Evolutionary conservation across 1,140 invertebrate species (phyloP), one percentile per base, ranked within the genome.

Genomic region (Atta cephalotes): DNA sequence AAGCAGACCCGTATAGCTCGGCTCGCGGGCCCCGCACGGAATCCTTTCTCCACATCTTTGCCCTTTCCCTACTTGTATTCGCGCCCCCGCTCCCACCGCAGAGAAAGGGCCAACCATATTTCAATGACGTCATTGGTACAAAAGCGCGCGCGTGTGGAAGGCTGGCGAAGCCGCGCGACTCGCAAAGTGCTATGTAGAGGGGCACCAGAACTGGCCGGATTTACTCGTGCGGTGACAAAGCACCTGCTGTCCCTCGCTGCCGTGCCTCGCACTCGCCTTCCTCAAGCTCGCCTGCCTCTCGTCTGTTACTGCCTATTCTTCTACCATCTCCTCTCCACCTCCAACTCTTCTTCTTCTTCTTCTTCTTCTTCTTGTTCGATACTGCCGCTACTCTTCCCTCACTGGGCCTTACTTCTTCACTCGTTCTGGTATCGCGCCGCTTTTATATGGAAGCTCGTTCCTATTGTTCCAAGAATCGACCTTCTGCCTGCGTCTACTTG

Each of bases 181-280:
- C 90, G 51, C 88, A 92, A 93, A 92, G 91, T 92, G 88, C 71
- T 62, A 74, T 14, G 87, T 88, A 85, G 91, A 91, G 92, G 88
- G 89, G 89, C 80, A 90, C 88, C 80, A 92, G 91, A 79, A 92
- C 91, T 91, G 92, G 89, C 87, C 90, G 93, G 94, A 95, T 95
- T 94, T 94, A 95, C 94, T 94, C 91, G 92, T 91, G 90, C 93
- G 90, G 93, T 94, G 94, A 95, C 94, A 95, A 95, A 95, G 95
- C 94, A 95, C 94, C 94, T 95, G 94, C 94, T 94, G 93, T 94
- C 93, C 89, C 89, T 70, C 21, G 66, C 39, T 70, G 90, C 89
- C 91, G 91, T 91, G 89, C 82, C 91, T 92, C 74, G 86, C 72
- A 45, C 88, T 89, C 89, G 86, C 92, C 90, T 89, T 90, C 89